These are phyloP conservation scores for Drosophila leontia DNA, from an alignment of 1,140 invertebrate species.

Conservation along the genomic window DNA sequence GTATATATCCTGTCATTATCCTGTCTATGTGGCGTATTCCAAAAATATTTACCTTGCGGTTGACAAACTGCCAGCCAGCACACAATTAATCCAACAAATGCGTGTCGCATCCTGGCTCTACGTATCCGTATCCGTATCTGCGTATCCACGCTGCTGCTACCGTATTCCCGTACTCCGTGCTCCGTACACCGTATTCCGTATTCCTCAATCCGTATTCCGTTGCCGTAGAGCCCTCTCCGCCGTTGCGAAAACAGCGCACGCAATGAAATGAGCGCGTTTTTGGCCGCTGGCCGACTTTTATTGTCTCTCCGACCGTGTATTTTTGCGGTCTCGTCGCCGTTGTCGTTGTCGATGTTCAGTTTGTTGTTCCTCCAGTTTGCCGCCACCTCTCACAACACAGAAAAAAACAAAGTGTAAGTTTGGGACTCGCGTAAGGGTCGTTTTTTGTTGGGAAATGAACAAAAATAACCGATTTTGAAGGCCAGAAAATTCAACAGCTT, in stretches of 20 bases:
- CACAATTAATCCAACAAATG: constrained; percentile 84
- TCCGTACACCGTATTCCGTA: constrained; percentile 4
- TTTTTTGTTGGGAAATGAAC: neutral
- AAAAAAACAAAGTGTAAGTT: constrained; percentile 6
- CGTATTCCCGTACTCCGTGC: constrained; percentile 11
- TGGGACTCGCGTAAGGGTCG: neutral
- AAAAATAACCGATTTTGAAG: neutral
- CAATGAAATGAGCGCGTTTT: constrained; percentile 82
- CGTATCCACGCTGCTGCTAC: constrained; percentile 10
- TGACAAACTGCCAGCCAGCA: constrained; percentile 81
- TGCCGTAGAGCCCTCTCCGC: constrained; percentile 26
- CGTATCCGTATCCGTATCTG: constrained; percentile 23
- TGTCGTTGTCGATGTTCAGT: constrained; percentile 28
- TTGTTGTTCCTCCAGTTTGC: constrained; percentile 33
- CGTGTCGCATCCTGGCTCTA: constrained; percentile 70
- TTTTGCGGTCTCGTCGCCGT: constrained; percentile 34
- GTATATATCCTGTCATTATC: constrained; percentile 56
- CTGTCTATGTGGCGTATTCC: constrained; percentile 49
- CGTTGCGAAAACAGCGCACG: constrained; percentile 76
- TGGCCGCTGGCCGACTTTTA: constrained; percentile 78
- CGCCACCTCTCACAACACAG: constrained; percentile 13
- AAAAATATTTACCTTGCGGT: constrained; percentile 84
- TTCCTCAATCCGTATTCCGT: constrained; percentile 15
- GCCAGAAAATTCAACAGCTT: neutral
- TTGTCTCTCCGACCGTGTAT: constrained; percentile 56